A percentile compares a stretch with the other conserved stretches of the same genome.
These are phyloP conservation scores for Sebastes nivosus DNA, from an alignment of 2,797 vertebrate genomes.

Conservation along the genomic window DNA sequence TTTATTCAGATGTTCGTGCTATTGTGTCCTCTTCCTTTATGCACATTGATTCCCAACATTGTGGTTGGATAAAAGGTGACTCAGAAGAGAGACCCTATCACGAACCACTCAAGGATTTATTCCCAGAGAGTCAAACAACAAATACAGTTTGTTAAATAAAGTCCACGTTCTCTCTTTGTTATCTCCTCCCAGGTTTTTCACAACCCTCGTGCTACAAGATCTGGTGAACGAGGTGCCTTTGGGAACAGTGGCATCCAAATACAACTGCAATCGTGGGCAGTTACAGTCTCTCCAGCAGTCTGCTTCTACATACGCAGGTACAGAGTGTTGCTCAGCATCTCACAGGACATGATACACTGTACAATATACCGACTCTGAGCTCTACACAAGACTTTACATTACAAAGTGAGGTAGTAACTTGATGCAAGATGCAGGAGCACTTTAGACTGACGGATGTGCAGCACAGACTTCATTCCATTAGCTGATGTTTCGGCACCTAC, in stretches of 20 bases:
- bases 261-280: constrained; percentile 93
- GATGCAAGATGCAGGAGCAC: not conserved
- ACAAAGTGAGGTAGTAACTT: not conserved
- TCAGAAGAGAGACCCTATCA: not conserved
- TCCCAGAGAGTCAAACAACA: not conserved
- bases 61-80: not conserved
- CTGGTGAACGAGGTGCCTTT: constrained; percentile 93
- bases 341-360: not conserved
- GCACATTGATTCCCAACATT: not conserved
- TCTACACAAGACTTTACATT: not conserved
- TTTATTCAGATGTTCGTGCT: not conserved
- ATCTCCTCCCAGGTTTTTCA: constrained; percentile 88
- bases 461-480: constrained; percentile 19
- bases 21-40: not conserved
- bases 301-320: constrained; percentile 95
- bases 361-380: not conserved
- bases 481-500: not conserved
- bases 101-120: not conserved
- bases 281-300: constrained; percentile 98
- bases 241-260: constrained; percentile 90
- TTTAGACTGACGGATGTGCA: constrained; percentile 1
- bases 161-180: not conserved
- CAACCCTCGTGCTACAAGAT: constrained; percentile 93
- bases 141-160: not conserved
- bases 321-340: not conserved